Evolutionary conservation across 2,888 invertebrate genomes (phyloP), one percentile per base, ranked within the genome.

Genomic region (Bombyx huttoni): DNA sequence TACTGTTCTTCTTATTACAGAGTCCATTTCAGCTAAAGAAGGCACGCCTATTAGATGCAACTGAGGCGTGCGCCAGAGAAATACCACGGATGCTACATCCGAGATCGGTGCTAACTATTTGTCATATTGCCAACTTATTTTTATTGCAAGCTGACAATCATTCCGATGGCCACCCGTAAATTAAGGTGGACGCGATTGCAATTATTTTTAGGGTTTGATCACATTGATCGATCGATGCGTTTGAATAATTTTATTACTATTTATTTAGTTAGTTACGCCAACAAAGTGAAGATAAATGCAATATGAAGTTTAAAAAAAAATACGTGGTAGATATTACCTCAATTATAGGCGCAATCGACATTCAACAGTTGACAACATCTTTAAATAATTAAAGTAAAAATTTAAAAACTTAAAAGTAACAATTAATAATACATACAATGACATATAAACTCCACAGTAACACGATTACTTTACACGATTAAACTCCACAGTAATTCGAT

Each of bases 81-180:
- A 47, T 53, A 53, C 48, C 34, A 51, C n/a, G 51, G 47, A 24
- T 24, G 40, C 40, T 40, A 12, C 40, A 12, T 12, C 8, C 9
- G 59, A 57, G 61, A 54, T 40, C 40, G 40, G 12, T 12, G 40
- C 40, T 12, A 40, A 56, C 58, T 62, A 66, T 70, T 67, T 72
- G 71, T 75, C 74, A 68, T 65, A 63, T 67, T 65, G 69, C 62
- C 70, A 66, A 64, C 62, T 59, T 52, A 60, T 51, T 58, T 56
- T 49, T 40, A 40, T 40, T 40, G 12, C 9, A 8, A 40, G 40
- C 24, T 40, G 52, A 50, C 34, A 46, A 48, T n/a, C 47, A 47
- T 47, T 34, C 34, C 47, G 46, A 51, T 47, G 51, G 47, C 51
- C 51, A 51, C 46, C 51, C 51, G 47, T 40, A 40, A 40, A 40